phyloP scores from a whole-genome alignment of 2,797 vertebrate genomes.

The Urosaurus nigricauda region DNA sequence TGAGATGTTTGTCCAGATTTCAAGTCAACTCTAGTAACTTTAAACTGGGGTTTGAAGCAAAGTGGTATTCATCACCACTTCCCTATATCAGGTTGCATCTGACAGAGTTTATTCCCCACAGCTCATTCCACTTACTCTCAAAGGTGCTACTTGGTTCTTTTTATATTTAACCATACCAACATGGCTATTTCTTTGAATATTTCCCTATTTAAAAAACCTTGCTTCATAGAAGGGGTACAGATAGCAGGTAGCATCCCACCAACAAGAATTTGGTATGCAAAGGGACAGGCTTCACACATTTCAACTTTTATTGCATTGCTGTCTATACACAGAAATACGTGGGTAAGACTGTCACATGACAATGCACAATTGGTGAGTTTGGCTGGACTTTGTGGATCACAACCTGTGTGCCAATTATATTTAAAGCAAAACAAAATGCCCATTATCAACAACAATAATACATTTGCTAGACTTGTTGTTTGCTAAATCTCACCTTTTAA shows the following conservation, averaged over 20 bases:
- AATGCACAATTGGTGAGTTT: neutral
- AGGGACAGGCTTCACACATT: too few species aligned
- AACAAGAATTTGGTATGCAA: neutral
- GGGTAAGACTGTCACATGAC: neutral
- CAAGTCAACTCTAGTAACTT: too few species aligned
- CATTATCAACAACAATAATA: neutral
- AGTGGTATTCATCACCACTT: too few species aligned
- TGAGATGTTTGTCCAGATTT: neutral
- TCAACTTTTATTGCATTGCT: neutral
- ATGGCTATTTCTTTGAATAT: too few species aligned
- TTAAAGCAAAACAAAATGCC: neutral
- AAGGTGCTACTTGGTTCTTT: too few species aligned
- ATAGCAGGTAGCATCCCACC: neutral
- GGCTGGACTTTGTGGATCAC: neutral
- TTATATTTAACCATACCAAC: neutral
- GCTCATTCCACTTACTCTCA: too few species aligned
- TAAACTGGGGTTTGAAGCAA: neutral
- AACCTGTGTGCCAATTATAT: neutral
- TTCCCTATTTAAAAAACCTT: neutral
- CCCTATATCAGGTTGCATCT: too few species aligned
- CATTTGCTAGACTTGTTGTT: neutral
- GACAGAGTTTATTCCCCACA: too few species aligned
- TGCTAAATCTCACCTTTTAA: too few species aligned
- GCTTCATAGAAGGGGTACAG: neutral
- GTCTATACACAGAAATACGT: too few species aligned